Percentiles rank a stretch among this genome's conserved stretches.
These are phyloP conservation scores for Lycocerus yunnanus DNA, from an alignment of 2,888 invertebrate species.

Conservation along the genomic window DNA sequence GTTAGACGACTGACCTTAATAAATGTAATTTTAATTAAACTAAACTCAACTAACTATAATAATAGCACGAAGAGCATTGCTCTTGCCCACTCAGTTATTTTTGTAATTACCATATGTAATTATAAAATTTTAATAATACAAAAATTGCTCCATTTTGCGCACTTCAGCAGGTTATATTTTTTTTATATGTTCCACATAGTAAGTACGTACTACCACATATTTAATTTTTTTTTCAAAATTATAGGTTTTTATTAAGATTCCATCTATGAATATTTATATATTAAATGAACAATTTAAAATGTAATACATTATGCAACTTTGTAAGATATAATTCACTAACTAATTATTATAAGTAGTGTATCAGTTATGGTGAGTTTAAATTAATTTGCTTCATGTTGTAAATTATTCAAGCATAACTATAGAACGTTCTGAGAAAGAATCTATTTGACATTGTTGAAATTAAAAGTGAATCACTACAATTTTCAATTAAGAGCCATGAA, in stretches of 20 bases:
- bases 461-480: neutral
- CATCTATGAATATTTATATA: neutral
- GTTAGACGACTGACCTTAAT: neutral
- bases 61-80: neutral
- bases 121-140: neutral
- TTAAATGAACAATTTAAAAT: neutral
- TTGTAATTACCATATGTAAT: neutral
- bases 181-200: neutral
- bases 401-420: neutral
- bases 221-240: neutral
- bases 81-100: neutral
- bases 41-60: neutral
- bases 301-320: neutral
- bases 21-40: constrained; percentile 1
- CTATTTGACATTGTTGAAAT: neutral
- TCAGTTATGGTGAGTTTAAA: neutral
- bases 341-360: neutral
- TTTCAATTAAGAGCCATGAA: too few species aligned
- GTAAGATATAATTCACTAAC: neutral
- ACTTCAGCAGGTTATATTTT: neutral
- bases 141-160: neutral
- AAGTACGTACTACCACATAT: neutral
- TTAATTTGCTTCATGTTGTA: neutral
- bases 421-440: neutral
- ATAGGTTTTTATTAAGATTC: neutral